Percentiles rank a stretch among this genome's conserved stretches.
phyloP scores from a whole-genome alignment of 1,140 invertebrate species.

The Macrobrachium rosenbergii region DNA sequence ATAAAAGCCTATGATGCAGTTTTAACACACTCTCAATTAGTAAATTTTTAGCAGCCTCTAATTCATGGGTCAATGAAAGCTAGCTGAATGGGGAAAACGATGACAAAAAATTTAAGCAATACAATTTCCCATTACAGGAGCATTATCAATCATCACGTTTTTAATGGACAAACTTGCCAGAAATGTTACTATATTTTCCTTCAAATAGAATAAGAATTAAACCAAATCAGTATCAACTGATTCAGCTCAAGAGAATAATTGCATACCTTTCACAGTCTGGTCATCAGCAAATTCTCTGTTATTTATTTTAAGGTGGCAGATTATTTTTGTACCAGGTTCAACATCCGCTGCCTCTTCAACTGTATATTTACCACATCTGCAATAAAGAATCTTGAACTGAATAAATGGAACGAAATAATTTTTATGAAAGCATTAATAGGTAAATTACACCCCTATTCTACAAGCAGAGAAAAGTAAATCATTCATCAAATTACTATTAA shows the following conservation, averaged over 20 bases:
- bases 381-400: neutral
- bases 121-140: no score
- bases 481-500: no score
- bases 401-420: no score
- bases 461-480: no score
- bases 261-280: conserved; percentile 80
- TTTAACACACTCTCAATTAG: no score
- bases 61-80: no score
- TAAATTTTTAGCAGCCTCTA: no score
- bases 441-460: neutral
- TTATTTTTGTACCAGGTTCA: conserved; percentile 92
- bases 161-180: neutral
- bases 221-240: neutral
- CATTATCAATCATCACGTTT: no score
- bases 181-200: no score
- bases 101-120: no score
- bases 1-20: no score
- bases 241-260: neutral
- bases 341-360: conserved; percentile 88
- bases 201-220: neutral
- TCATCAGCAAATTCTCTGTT: conserved; percentile 91
- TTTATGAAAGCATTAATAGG: neutral
- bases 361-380: conserved; percentile 82
- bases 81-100: no score
- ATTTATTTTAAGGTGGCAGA: conserved; percentile 89